phyloP scores from a whole-genome alignment of 1,140 invertebrate species.

The Papilio glaucus region DNA sequence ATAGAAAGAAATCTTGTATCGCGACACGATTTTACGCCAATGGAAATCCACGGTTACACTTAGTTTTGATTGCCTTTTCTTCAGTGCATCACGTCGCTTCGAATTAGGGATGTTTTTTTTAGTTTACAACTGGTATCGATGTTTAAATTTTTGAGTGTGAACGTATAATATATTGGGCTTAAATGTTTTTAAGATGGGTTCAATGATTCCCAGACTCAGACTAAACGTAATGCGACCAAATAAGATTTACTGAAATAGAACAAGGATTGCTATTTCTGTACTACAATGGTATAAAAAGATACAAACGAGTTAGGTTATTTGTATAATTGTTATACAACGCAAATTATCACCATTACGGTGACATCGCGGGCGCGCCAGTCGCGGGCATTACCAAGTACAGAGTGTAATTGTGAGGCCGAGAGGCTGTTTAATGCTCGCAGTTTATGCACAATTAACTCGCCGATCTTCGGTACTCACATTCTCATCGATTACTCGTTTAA shows the following conservation, averaged over 20 bases:
- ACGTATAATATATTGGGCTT: too few relatives aligned
- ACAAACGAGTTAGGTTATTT: not conserved
- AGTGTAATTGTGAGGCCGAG: conserved; percentile 7
- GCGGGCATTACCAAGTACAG: conserved; percentile 12
- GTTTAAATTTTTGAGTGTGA: too few relatives aligned
- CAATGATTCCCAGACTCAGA: not conserved
- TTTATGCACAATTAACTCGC: conserved; percentile 17
- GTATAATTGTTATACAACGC: conserved; percentile 10
- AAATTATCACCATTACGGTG: conserved; percentile 6
- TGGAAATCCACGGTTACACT: too few relatives aligned
- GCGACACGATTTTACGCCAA: too few relatives aligned
- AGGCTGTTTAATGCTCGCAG: conserved; percentile 7
- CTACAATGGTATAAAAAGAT: not conserved
- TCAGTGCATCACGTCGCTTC: too few relatives aligned
- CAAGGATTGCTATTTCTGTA: conserved; percentile 8
- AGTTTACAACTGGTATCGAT: too few relatives aligned
- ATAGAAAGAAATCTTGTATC: too few relatives aligned
- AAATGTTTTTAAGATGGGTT: too few relatives aligned
- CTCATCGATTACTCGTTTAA: conserved; percentile 14
- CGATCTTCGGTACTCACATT: not conserved
- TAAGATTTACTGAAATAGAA: conserved; percentile 17
- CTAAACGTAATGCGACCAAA: not conserved
- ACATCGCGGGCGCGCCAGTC: conserved; percentile 7
- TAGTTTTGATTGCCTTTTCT: too few relatives aligned
- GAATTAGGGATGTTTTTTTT: too few relatives aligned